These are phyloP conservation scores for Atrichornis clamosus DNA, from an alignment of 2,113 vertebrate genomes.

Conservation along the genomic window DNA sequence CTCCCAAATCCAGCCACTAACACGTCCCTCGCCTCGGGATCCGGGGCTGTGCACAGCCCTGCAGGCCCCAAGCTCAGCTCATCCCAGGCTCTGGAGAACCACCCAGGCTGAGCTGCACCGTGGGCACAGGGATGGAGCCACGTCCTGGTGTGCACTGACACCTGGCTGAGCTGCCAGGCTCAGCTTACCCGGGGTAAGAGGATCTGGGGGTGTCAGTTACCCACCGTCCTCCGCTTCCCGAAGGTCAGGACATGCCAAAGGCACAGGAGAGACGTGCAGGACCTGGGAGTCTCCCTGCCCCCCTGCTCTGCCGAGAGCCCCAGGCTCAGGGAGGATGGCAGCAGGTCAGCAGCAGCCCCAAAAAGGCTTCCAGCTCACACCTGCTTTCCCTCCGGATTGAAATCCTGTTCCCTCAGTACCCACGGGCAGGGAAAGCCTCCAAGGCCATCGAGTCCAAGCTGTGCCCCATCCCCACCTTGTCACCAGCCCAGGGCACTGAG, in stretches of 20 bases:
- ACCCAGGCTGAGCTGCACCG: background rate
- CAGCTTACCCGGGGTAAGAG: background rate
- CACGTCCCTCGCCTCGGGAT: accelerated
- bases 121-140: accelerated
- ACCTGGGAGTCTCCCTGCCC: background rate
- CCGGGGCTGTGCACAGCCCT: background rate
- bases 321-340: accelerated
- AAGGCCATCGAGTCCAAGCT: background rate
- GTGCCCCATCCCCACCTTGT: accelerated
- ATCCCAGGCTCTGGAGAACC: background rate
- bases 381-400: background rate
- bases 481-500: background rate
- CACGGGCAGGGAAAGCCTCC: background rate
- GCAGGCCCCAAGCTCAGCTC: background rate
- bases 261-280: background rate
- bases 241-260: background rate
- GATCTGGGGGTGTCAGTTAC: background rate
- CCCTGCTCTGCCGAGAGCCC: background rate
- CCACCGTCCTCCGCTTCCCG: background rate
- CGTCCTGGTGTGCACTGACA: background rate
- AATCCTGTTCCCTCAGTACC: accelerated
- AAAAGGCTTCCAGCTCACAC: background rate
- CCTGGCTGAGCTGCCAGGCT: background rate
- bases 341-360: background rate
- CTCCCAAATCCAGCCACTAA: background rate